These are phyloP conservation scores for Salarias fasciatus DNA, from an alignment of 2,797 vertebrate species.

Conservation along the genomic window DNA sequence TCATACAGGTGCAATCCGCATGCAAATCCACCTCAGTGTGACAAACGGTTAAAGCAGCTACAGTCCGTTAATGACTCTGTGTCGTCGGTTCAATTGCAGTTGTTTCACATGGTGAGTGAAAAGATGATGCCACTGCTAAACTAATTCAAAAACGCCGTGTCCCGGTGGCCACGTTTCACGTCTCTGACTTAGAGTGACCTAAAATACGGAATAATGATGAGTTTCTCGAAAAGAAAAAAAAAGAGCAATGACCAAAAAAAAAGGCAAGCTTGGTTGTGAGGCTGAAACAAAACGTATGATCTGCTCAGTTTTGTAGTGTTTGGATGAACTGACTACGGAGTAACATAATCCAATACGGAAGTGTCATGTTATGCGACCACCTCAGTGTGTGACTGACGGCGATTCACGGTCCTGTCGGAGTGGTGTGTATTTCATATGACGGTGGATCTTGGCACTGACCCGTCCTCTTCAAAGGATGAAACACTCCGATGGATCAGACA, in stretches of 20 bases:
- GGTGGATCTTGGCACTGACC: slow-evolving; percentile 74
- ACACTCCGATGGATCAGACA: slow-evolving; percentile 59
- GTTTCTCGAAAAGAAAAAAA: not conserved
- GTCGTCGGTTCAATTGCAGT: slow-evolving; percentile 32
- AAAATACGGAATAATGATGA: too few species aligned
- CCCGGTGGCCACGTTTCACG: slow-evolving; percentile 5
- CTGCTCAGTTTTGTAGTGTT: slow-evolving; percentile 33
- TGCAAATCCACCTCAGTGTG: slow-evolving; percentile 71
- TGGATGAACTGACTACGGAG: slow-evolving; percentile 14
- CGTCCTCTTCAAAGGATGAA: slow-evolving; percentile 46
- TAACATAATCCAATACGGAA: slow-evolving; percentile 17
- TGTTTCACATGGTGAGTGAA: slow-evolving; percentile 20
- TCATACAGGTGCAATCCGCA: slow-evolving; percentile 76
- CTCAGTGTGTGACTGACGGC: slow-evolving; percentile 18
- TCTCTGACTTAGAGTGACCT: too few species aligned
- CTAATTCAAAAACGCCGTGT: slow-evolving; percentile 20
- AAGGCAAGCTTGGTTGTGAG: not conserved
- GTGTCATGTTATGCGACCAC: slow-evolving; percentile 21
- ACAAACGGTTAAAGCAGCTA: slow-evolving; percentile 68
- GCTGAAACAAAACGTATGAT: slow-evolving; percentile 6
- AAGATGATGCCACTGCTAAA: slow-evolving; percentile 24
- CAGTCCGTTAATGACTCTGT: slow-evolving; percentile 32
- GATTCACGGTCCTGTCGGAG: slow-evolving; percentile 14
- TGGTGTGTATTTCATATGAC: slow-evolving; percentile 28
- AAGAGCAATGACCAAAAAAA: not conserved